Conservation (phyloP, 2,888 invertebrate genomes). For the Margaritifera margaritifera region DNA sequence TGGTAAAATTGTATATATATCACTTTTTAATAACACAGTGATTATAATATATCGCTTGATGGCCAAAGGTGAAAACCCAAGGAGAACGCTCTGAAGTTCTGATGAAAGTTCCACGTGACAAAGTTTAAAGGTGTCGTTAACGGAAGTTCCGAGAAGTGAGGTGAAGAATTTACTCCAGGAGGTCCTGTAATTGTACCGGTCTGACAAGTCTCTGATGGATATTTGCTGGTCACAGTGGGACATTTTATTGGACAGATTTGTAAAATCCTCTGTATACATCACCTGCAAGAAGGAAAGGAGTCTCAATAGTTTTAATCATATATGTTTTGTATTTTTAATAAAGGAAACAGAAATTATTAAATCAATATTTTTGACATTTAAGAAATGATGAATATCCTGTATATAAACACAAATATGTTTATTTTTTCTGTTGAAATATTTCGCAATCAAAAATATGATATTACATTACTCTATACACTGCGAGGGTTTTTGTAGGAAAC, state of each 20-base stretch:
- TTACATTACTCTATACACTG: too few relatives aligned
- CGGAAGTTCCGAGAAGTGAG: conserved; percentile 7
- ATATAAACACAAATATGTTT: too few relatives aligned
- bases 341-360: too few relatives aligned
- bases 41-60: conserved; percentile 48
- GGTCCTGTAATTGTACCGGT: conserved; percentile 30
- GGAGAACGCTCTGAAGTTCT: conserved; percentile 21
- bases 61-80: conserved; percentile 22
- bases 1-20: conserved; percentile 40
- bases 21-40: conserved; percentile 43
- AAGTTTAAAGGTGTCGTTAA: conserved; percentile 21
- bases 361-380: too few relatives aligned
- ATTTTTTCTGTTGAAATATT: too few relatives aligned
- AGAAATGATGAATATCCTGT: too few relatives aligned
- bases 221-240: conserved; percentile 16
- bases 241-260: conserved; percentile 12
- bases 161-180: conserved; percentile 23
- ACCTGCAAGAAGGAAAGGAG: conserved; percentile 15
- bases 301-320: too few relatives aligned
- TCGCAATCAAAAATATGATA: too few relatives aligned
- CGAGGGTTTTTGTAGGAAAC: too few relatives aligned
- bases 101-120: conserved; percentile 25
- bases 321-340: too few relatives aligned
- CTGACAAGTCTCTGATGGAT: conserved; percentile 20
- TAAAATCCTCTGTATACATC: conserved; percentile 25